These are phyloP conservation scores for Enteromius paludinosus DNA, from an alignment of 2,797 vertebrate species.

Conservation along the genomic window DNA sequence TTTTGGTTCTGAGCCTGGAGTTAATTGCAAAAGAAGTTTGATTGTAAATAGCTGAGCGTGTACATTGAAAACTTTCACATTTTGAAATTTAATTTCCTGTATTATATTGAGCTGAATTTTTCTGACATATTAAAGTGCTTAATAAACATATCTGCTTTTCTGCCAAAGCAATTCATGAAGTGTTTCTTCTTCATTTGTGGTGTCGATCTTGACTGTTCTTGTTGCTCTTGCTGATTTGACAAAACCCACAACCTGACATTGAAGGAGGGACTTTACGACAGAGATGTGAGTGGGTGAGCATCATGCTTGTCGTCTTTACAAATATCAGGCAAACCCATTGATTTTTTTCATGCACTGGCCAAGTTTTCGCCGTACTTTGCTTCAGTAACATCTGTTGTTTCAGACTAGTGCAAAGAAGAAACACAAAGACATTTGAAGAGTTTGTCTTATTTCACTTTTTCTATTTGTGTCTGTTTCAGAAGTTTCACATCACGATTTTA, in stretches of 20 bases:
- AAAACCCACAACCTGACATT: neutral
- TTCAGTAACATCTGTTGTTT: neutral
- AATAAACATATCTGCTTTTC: constrained; percentile 99
- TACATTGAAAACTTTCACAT: constrained; percentile 93
- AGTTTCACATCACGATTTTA: neutral
- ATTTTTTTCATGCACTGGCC: neutral
- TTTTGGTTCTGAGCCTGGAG: constrained; percentile 67
- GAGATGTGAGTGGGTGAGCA: neutral
- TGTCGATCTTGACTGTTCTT: neutral
- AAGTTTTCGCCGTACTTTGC: neutral
- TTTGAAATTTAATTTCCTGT: constrained; percentile 95
- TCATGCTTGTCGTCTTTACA: neutral
- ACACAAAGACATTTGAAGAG: neutral
- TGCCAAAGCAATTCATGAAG: constrained; percentile 73
- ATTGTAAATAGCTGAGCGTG: constrained; percentile 96
- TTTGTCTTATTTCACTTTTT: neutral
- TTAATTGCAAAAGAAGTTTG: constrained; percentile 63
- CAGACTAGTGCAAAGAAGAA: neutral
- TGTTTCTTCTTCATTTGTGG: neutral
- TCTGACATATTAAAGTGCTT: constrained; percentile 98
- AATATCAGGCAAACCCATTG: neutral
- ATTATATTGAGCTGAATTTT: constrained; percentile 92
- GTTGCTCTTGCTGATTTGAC: neutral
- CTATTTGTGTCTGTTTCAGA: neutral
- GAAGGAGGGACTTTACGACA: neutral